Conservation (phyloP, 2,113 vertebrate genomes). For the Carollia perspicillata region DNA sequence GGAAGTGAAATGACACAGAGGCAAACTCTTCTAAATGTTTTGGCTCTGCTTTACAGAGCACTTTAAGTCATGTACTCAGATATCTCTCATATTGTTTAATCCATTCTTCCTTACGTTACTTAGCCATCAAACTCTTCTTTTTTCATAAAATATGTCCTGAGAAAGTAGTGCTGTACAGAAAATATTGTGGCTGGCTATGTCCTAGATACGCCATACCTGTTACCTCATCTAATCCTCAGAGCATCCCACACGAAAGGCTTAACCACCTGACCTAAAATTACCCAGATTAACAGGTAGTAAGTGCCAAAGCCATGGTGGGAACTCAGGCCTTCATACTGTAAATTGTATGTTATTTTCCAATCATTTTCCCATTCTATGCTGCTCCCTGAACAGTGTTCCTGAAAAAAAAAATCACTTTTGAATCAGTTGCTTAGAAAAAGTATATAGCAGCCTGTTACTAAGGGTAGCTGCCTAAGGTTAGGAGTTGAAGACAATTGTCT, state of each 20-base stretch:
- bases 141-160: not conserved
- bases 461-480: not conserved
- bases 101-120: not conserved
- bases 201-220: not conserved
- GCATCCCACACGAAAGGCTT: not conserved
- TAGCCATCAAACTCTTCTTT: not conserved
- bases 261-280: not conserved
- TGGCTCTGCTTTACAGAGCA: not conserved
- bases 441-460: not conserved
- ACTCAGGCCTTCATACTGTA: not conserved
- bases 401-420: not conserved
- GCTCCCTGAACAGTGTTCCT: not conserved
- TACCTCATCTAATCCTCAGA: not conserved
- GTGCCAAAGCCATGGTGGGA: not conserved
- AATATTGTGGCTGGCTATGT: not conserved
- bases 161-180: not conserved
- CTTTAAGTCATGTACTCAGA: not conserved
- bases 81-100: not conserved
- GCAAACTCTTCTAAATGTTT: not conserved
- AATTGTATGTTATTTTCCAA: not conserved
- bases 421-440: not conserved
- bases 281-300: not conserved
- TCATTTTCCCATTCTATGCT: not conserved
- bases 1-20: not conserved
- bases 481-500: not conserved